These are phyloP conservation scores for Epirrhoe tristata DNA, from an alignment of 2,888 invertebrate genomes.

Conservation along the genomic window DNA sequence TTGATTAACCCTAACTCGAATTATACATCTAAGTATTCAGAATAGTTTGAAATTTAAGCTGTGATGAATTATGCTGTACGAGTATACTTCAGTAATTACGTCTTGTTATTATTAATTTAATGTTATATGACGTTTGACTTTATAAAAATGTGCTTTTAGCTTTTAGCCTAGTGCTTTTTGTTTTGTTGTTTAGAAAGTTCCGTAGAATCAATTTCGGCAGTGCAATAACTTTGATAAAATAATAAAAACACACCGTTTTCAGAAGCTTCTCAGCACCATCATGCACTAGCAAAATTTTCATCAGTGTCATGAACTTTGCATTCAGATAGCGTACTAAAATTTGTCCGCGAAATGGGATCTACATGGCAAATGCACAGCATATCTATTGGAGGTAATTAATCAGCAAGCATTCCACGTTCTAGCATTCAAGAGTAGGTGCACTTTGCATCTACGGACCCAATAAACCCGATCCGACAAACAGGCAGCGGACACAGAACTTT, in stretches of 20 bases:
- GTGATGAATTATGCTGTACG: slow-evolving; percentile 4
- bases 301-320: slow-evolving; percentile 24
- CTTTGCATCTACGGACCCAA: slow-evolving; percentile 47
- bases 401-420: slow-evolving; percentile 54
- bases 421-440: slow-evolving; percentile 50
- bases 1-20: slow-evolving; percentile 42
- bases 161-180: too few species aligned
- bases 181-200: too few species aligned
- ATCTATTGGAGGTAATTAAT: slow-evolving; percentile 53
- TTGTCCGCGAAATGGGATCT: slow-evolving; percentile 26
- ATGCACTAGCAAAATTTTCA: too few species aligned
- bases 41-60: slow-evolving; percentile 25
- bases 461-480: slow-evolving; percentile 38
- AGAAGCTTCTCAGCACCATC: not conserved
- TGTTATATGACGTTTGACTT: too few species aligned
- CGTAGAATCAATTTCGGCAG: too few species aligned
- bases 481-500: slow-evolving; percentile 26
- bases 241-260: slow-evolving; percentile 6
- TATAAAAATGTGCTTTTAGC: too few species aligned
- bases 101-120: too few species aligned
- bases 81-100: not conserved
- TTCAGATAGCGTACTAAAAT: slow-evolving; percentile 26
- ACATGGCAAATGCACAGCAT: slow-evolving; percentile 41
- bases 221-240: not conserved
- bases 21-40: slow-evolving; percentile 20